Evolutionary conservation across 2,113 vertebrate species (phyloP), one percentile per base, ranked within the genome.

Genomic region (Sterrhoptilus dennistouni): DNA sequence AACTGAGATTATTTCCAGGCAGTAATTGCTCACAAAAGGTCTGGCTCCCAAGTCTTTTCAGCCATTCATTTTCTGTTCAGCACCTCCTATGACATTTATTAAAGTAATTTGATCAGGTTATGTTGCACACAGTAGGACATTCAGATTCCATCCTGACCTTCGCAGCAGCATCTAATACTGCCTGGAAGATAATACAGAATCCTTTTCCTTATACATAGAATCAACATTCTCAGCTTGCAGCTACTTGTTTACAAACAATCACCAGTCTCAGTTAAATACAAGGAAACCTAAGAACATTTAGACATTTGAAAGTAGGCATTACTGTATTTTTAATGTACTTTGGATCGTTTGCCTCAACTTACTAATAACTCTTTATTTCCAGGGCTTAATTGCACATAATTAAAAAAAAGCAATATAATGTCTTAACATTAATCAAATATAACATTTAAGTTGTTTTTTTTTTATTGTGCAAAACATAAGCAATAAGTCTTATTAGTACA

Each of bases 391-490:
- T 85, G 75, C n/a, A 90, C 6, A 47, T 12, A n/a, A 17, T 49
- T 81, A 6, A 5, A 35, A 89, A 85, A 75, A 78, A 81, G 33
- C n/a, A 92, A 44, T 61, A 40, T 31, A 24, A 56, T 54, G 12
- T 69, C 63, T 79, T 84, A 93, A 76, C 12, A 75, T 89, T 45
- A 81, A 85, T 68, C 33, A 89, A 76, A 90, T 16, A 54, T 24
- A 92, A 90, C 56, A 61, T 78, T 82, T 64, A 56, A 74, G 24
- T 11, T 10, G 33, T 16, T 24, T 53, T 72, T 72, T 72, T 91
- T 96, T 93, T 64, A 79, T 79, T 93, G 95, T 96, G 78, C 95
- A 97, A 95, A 97, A 95, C 50, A 66, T 72, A 90, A 90, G 82
- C 86, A 95, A 0, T 59, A 91, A 29, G 8, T 86, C 83, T 75